Evolutionary conservation across 2,888 invertebrate genomes (phyloP), one percentile per base, ranked within the genome.

Genomic region (Isoperla grammatica): DNA sequence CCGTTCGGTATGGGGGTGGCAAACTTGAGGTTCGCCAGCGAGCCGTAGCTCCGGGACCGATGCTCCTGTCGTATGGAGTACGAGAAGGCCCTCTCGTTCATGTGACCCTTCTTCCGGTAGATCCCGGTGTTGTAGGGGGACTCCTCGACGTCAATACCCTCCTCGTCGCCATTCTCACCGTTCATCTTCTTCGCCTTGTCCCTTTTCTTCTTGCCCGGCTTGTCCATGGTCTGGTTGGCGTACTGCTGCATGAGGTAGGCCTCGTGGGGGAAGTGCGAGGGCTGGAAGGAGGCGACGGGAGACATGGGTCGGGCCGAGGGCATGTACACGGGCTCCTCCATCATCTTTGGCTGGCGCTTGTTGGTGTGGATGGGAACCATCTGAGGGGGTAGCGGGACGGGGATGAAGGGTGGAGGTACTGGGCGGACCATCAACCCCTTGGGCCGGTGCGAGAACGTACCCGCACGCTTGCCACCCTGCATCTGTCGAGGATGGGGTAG

Each of bases 1-100:
- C 71, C 70, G 62, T 72, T 74, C 20, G 71, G 71, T 13, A 68
- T 65, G 5, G 69, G 68, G 65, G 89, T 88, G 67, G 88, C 90
- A 75, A 94, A 94, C 73, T 93, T 92, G 63, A 95, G 78, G 72
- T 93, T 94, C 63, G 94, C 92, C 72, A 95, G 78, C 62, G 92
- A 92, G 61, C 94, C 94, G 74, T 95, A 94, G 69, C 93, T 94
- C 63, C 95, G 81, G 72, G 93, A 93, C 65, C 95, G 83, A 72
- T 95, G 94, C 73, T 95, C 95, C 73, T 95, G 94, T 60, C 95
- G 79, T 71, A 95, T 95, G 67, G 94, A 94, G 76, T 95, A 94
- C 59, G 92, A 92, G 72, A 95, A 95, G 20, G 95, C 95, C 56
- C 94, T 80, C 74, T 95, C 95, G 75, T 95, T 95, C 65, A 95